Evolutionary conservation across 2,113 vertebrate genomes (phyloP).

Genomic region (Proterorhinus semilunaris): DNA sequence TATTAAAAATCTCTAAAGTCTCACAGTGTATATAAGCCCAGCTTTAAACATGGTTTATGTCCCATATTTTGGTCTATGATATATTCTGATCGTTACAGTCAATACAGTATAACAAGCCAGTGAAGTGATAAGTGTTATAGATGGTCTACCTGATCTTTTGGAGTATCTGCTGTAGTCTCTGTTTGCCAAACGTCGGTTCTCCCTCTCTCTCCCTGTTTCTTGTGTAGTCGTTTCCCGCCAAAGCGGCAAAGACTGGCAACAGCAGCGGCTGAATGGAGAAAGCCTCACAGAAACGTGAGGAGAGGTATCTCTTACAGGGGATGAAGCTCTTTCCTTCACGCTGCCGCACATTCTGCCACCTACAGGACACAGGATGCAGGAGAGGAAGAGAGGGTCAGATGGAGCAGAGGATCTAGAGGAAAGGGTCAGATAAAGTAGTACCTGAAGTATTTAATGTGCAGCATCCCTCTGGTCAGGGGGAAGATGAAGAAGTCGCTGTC

Average conservation of each 20-base stretch:
- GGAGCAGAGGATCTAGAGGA: too few species aligned
- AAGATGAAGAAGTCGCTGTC: conserved; percentile 91
- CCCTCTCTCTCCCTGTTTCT: conserved; percentile 20
- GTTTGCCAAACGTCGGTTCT: fast-evolving
- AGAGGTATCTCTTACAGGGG: conserved; percentile 61
- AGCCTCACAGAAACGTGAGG: conserved; percentile 69
- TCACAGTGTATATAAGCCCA: too few species aligned
- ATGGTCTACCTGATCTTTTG: too few species aligned
- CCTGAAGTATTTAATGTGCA: conserved; percentile 77
- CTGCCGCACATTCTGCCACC: conserved; percentile 56
- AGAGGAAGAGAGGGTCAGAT: neutral
- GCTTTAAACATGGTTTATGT: too few species aligned
- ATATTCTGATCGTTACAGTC: too few species aligned
- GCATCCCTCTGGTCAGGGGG: conserved; percentile 77
- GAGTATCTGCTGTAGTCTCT: too few species aligned
- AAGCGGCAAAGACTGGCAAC: conserved; percentile 82
- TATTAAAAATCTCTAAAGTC: too few species aligned
- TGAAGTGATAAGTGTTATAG: too few species aligned
- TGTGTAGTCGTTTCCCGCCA: conserved; percentile 81
- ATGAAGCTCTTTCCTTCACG: neutral
- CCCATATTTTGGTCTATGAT: too few species aligned
- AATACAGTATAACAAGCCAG: too few species aligned
- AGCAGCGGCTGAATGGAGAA: conserved; percentile 68
- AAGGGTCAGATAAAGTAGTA: conserved; percentile 33
- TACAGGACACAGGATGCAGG: neutral